phyloP scores from a whole-genome alignment of 2,113 vertebrate species.

The Gorsachius goisagi region DNA sequence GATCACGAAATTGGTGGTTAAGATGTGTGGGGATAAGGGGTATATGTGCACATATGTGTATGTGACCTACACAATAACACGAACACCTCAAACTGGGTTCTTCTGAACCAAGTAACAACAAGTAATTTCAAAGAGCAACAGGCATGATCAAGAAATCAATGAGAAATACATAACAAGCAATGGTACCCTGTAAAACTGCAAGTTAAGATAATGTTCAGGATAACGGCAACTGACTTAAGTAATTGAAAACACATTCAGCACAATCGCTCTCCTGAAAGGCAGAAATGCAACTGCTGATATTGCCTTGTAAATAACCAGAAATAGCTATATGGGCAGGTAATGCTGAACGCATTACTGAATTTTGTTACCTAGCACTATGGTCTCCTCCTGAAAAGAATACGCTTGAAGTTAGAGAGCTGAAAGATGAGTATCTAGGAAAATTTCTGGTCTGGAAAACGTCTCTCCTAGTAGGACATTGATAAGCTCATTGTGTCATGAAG shows the following conservation, averaged over 20 bases:
- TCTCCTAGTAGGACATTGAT: background rate
- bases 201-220: background rate
- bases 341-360: background rate
- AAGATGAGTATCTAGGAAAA: background rate
- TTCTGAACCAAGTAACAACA: background rate
- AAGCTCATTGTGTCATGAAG: background rate
- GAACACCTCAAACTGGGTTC: background rate
- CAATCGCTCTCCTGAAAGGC: background rate
- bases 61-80: background rate
- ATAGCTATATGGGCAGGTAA: background rate
- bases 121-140: background rate
- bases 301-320: background rate
- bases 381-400: background rate
- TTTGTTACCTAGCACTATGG: background rate
- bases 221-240: background rate
- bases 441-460: background rate
- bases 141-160: background rate
- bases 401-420: background rate
- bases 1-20: background rate
- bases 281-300: background rate
- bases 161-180: background rate
- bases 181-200: background rate
- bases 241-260: background rate
- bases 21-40: fast-evolving
- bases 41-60: background rate